Base-by-base conservation (phyloP, 2,113 vertebrate genomes). In the Fulica atra region DNA sequence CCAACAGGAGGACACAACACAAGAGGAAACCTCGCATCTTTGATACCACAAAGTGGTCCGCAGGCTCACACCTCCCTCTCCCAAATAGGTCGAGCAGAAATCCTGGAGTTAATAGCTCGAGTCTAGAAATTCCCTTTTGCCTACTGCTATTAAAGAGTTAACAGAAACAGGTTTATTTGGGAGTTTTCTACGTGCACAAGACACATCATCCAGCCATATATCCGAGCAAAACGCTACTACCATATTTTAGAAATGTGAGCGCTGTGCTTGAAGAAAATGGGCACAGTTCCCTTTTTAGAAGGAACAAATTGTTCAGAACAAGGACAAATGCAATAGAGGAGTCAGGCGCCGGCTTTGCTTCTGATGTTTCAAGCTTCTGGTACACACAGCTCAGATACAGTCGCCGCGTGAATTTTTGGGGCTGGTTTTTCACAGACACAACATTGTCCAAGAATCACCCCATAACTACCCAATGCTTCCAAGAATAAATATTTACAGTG, bases 241-340 rank as follows among this genome's bases (percentile, higher is more conserved):
- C 53, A 35, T 65, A 84, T 93, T 96, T 92, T 46, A 84, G 72
- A 90, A 93, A 93, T 40, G 80, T 42, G 61, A 94, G 76, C 82
- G 38, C 63, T 92, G 90, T 72, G 70, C 57, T 91, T 86, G 35
- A 86, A 92, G 60, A 60, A 94, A 96, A 94, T 66, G 92, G 94
- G 92, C 95, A 96, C 73, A 44, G 92, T 77, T 96, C 95, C 96
- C 88, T 93, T 89, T 96, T 93, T 93, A 89, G 86, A 96, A 92
- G 42, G 92, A 92, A 97, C 95, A 93, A 95, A 92, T 85, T 94
- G 93, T 94, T 94, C 95, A 68, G 92, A 97, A 96, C 86, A 88
- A 96, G 90, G 82, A 94, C 86, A 93, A 94, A 94, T 72, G 90
- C 76, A 96, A 94, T n/a, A 92, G 33, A 84, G 82, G 90, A 96